A percentile compares a stretch with the other conserved stretches of the same genome.
Evolutionary conservation across 2,113 vertebrate species (phyloP).

Genomic region (Mus spicilegus): DNA sequence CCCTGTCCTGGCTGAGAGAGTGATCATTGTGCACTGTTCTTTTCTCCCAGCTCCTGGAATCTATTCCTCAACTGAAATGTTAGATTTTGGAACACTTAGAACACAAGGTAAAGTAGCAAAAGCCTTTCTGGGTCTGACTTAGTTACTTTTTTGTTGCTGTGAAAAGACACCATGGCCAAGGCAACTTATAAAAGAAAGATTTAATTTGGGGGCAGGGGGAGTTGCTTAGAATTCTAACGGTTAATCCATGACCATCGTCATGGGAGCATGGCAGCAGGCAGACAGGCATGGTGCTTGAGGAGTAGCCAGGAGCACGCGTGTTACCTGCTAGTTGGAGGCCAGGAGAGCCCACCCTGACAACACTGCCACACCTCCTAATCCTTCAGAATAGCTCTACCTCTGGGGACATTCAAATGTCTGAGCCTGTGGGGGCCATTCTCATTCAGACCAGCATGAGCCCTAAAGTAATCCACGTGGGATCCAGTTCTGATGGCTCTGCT

Average conservation of each 20-base stretch:
- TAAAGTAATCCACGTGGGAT: background rate
- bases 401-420: background rate
- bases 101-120: constrained; percentile 92
- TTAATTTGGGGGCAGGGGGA: background rate
- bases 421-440: background rate
- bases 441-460: background rate
- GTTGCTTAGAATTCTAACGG: background rate
- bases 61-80: constrained; percentile 96
- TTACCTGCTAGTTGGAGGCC: background rate
- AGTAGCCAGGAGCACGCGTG: background rate
- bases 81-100: constrained; percentile 98
- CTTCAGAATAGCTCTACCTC: background rate
- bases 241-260: background rate
- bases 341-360: background rate
- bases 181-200: background rate
- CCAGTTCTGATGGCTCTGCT: background rate
- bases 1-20: constrained; percentile 10
- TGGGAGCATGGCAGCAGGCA: background rate
- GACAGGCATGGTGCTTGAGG: background rate
- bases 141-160: background rate
- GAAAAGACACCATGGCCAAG: background rate
- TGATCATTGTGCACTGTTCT: constrained; percentile 58
- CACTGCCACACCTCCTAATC: background rate
- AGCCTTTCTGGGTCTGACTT: background rate
- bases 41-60: constrained; percentile 88